Conservation (phyloP, 2,113 vertebrate species). For the Campylorhamphus procurvoides region DNA sequence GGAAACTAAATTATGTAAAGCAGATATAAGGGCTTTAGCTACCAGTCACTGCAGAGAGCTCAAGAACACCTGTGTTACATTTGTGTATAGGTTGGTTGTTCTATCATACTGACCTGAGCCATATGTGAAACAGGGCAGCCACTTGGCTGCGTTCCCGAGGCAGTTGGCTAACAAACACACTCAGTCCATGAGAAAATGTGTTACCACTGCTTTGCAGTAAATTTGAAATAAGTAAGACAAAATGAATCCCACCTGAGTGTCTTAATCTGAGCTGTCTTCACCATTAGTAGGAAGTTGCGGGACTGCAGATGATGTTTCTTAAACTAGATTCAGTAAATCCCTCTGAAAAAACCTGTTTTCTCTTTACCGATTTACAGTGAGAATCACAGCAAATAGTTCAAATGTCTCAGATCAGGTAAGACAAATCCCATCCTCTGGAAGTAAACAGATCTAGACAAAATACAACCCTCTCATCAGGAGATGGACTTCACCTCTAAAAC, state of each 20-base stretch:
- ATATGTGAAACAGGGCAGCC: not conserved
- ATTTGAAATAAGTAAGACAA: not conserved
- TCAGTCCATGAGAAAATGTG: not conserved
- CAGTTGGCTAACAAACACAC: not conserved
- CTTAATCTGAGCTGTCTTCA: not conserved
- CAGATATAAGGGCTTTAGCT: not conserved
- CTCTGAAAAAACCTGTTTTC: not conserved
- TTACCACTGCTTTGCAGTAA: not conserved
- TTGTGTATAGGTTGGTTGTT: not conserved
- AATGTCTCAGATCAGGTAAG: not conserved
- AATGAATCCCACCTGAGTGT: not conserved
- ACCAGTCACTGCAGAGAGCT: not conserved
- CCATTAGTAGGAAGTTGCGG: not conserved
- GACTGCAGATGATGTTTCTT: not conserved
- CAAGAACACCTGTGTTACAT: fast-evolving
- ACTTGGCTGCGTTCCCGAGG: not conserved
- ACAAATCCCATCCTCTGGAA: not conserved
- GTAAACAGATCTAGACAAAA: not conserved
- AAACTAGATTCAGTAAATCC: not conserved
- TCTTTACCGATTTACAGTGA: not conserved
- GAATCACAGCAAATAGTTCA: not conserved
- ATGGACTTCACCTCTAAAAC: not conserved
- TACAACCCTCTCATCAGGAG: not conserved
- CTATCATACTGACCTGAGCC: not conserved
- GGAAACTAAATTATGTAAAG: not conserved